Percentiles rank a stretch among this genome's conserved stretches.
Conservation (phyloP, 2,888 invertebrate genomes). For the Mamestra brassicae region DNA sequence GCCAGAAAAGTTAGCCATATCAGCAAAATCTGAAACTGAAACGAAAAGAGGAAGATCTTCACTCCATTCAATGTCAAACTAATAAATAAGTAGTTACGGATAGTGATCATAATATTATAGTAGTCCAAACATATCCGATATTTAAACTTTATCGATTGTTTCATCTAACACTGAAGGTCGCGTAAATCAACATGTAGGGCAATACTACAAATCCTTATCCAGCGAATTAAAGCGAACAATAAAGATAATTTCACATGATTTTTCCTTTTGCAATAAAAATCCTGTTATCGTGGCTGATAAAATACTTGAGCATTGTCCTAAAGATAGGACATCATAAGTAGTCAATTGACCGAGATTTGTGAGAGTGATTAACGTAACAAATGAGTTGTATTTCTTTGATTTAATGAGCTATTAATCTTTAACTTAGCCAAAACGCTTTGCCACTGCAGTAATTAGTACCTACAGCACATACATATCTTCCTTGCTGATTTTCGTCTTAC, state of each 20-base stretch:
- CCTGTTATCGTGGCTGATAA: slow-evolving; percentile 43
- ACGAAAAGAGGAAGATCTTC: neutral
- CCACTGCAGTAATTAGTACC: neutral
- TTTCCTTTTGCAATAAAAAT: slow-evolving; percentile 46
- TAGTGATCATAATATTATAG: neutral
- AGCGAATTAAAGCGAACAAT: slow-evolving; percentile 17
- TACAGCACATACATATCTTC: neutral
- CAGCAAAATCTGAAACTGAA: neutral
- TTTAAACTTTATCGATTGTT: slow-evolving; percentile 8
- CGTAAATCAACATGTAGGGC: slow-evolving; percentile 40
- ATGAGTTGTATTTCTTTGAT: slow-evolving; percentile 16
- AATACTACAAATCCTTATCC: slow-evolving; percentile 40
- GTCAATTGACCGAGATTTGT: slow-evolving; percentile 74
- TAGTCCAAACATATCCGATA: neutral
- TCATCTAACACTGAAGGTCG: slow-evolving; percentile 39
- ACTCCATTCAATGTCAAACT: neutral
- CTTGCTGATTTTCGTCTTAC: neutral
- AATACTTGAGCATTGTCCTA: slow-evolving; percentile 43
- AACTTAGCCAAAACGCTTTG: slow-evolving; percentile 12
- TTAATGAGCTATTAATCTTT: slow-evolving; percentile 28
- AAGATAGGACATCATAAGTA: slow-evolving; percentile 65
- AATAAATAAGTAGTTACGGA: neutral
- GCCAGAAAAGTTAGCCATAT: neutral
- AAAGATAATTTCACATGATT: slow-evolving; percentile 42
- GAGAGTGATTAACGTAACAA: slow-evolving; percentile 47